Evolutionary conservation across 2,797 vertebrate genomes (phyloP), one percentile per base, ranked within the genome.

Genomic region (Telmatherina bonti): DNA sequence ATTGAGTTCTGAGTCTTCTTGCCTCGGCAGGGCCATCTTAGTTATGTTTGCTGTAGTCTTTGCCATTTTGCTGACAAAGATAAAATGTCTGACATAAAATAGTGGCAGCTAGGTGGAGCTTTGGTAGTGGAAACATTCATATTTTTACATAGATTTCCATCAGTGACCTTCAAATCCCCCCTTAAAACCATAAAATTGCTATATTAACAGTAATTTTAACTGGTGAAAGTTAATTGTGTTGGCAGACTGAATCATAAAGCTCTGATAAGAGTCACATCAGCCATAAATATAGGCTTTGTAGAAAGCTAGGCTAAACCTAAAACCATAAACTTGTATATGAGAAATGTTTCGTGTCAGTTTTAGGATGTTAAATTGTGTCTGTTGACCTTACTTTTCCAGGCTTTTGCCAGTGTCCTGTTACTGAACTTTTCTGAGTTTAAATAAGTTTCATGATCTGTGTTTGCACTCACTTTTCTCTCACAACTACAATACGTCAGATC

Each of bases 391-490:
- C 24, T 15, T 49, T 24, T 22, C 7, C 45, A 51, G 47, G 47
- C 8, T 30, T 45, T 24, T n/a, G 26, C 26, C 24, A 33, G 12
- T n/a, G 7, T 57, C 59, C 30, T 11, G 7, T 41, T 53, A 8
- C 31, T 11, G 52, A 53, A 70, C 18, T 36, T 60, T 29, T 30
- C 10, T 57, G 41, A 52, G 9, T 43, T 18, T 36, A 26, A 54
- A 62, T 36, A 49, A 22, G 20, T 65, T 31, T 72, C 29, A 52
- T 33, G 52, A 49, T 69, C 31, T 64, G 38, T 29, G 5, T 54
- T 74, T 74, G 64, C 31, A 62, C 64, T 72, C 31, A 15, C 31
- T 63, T 70, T 49, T 61, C 58, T 62, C 58, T 41, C 5, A 78
- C 49, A 68, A 45, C 35, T 58, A 65, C 35, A 64, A 54, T 62